Base-by-base conservation (phyloP, 2,113 vertebrate species). In the Ciconia boyciana region DNA sequence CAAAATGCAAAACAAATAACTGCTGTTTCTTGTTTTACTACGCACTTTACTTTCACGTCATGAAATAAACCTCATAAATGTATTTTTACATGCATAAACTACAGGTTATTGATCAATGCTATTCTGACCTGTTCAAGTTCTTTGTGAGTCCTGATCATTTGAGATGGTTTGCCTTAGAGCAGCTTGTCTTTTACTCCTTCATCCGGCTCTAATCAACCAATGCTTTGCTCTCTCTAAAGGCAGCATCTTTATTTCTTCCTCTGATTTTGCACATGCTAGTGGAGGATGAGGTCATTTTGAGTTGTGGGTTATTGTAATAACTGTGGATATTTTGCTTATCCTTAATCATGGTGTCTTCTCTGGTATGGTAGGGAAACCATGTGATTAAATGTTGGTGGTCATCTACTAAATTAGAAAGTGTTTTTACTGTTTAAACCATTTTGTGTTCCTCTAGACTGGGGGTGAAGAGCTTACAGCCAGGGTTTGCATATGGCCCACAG, bases 401-500 rank as follows among this genome's bases (percentile, higher is more conserved):
- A 54, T 36, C 22, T 87, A 57, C 64, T 49, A 34, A 74, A 78
- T 16, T 15, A 84, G 25, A 32, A 55, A 61, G 21, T 34, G 4
- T 49, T 71, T 12, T 52, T 62, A 36, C 51, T 31, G 19, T 70
- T 75, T 43, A 62, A 36, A 44, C 10, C 49, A 11, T 24, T 93
- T 88, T 64, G n/a, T 46, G 7, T 29, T 88, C 10, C 19, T 62
- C 43, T 49, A 72, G 46, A 9, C 26, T 48, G 48, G 9, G 10
- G 7, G 21, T 58, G 55, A 84, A 87, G 36, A 65, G 11, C 11
- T 87, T 87, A 52, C 2, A 44, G 18, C 4, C 69, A 57, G 31
- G 8, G 24, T 58, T 78, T 78, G 17, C 21, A 11, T 26, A 49
- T 0, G 0, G 26, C 29, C 19, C 39, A 36, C 5, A 20, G 60